Evolutionary conservation across 2,888 invertebrate species (phyloP).

Genomic region (Rhagonycha lutea): DNA sequence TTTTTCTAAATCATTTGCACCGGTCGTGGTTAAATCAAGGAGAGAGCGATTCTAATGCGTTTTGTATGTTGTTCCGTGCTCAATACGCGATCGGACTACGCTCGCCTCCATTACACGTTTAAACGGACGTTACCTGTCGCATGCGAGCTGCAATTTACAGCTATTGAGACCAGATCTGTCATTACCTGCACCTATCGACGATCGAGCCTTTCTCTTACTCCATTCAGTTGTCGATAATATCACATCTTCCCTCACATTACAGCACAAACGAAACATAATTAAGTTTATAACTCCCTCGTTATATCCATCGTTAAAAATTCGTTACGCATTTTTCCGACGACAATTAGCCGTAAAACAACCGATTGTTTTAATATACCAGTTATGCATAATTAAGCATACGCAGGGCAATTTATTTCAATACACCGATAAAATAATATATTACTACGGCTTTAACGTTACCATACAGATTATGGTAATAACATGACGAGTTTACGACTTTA

Average conservation of each 20-base stretch:
- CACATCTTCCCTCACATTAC: conserved; percentile 39
- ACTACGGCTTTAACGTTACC: not conserved
- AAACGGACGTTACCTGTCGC: conserved; percentile 47
- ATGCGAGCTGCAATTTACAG: conserved; percentile 48
- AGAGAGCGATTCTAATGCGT: conserved; percentile 42
- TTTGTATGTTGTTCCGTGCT: conserved; percentile 44
- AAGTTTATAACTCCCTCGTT: not conserved
- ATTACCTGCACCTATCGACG: conserved; percentile 47
- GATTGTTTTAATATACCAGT: not conserved
- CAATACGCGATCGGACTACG: conserved; percentile 27
- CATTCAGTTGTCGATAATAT: conserved; percentile 47
- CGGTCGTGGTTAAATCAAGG: conserved; percentile 22
- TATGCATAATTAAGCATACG: not conserved
- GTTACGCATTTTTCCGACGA: not conserved
- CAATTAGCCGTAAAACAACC: not conserved
- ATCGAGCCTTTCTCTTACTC: conserved; percentile 22
- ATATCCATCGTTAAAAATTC: not conserved
- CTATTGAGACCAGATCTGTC: conserved; percentile 48
- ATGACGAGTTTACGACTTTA: not conserved
- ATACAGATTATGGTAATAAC: not conserved
- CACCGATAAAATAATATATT: not conserved
- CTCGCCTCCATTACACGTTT: conserved; percentile 20
- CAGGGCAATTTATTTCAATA: not conserved
- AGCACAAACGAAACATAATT: conserved; percentile 9
- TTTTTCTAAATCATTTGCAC: conserved; percentile 49